phyloP scores from a whole-genome alignment of 2,797 vertebrate genomes.

The Botia almorhae region DNA sequence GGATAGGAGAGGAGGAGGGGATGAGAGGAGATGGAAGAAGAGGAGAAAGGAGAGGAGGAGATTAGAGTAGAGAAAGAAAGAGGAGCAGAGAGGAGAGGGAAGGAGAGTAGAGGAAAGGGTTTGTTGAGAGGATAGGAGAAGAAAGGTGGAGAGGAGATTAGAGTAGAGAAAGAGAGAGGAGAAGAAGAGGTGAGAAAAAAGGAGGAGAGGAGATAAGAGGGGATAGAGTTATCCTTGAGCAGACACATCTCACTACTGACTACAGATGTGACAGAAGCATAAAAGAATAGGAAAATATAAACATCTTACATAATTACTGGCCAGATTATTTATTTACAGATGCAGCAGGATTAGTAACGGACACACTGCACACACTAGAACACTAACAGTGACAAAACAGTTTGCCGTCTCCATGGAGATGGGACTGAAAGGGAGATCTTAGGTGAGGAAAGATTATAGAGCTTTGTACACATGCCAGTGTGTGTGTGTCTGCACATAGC shows the following conservation, averaged over 20 bases:
- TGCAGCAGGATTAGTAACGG: background rate
- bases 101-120: too few relatives aligned
- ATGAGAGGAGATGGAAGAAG: too few relatives aligned
- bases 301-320: conserved; percentile 4
- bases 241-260: background rate
- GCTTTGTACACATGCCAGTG: conserved; percentile 27
- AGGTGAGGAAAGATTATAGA: conserved; percentile 48
- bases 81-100: too few relatives aligned
- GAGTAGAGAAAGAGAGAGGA: too few relatives aligned
- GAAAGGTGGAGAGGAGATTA: too few relatives aligned
- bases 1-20: too few relatives aligned
- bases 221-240: too few relatives aligned
- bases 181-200: too few relatives aligned
- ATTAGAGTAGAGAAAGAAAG: too few relatives aligned
- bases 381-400: conserved; percentile 33
- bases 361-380: conserved; percentile 18
- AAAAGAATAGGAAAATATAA: background rate
- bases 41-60: too few relatives aligned
- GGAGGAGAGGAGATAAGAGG: too few relatives aligned
- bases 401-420: conserved; percentile 40
- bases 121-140: too few relatives aligned
- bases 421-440: conserved; percentile 32
- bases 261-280: background rate
- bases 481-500: conserved; percentile 20
- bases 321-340: conserved; percentile 4